Base-by-base conservation (phyloP, 2,888 invertebrate species). In the Drosophila kambysellisi region DNA sequence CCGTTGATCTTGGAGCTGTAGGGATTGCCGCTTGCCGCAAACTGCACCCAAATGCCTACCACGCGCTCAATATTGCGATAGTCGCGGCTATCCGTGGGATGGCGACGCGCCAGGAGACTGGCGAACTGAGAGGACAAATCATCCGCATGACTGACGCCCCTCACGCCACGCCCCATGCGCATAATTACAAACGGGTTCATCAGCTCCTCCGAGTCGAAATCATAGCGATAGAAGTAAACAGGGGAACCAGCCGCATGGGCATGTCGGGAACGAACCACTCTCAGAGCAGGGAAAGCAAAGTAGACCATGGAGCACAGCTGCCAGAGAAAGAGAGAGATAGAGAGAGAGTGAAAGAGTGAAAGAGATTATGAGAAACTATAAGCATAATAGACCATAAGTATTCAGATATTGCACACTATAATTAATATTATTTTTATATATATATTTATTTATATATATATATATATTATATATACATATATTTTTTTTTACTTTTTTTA, bases 71-170 rank as follows among this genome's bases (percentile, higher is more conserved):
- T 92, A 4, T 90, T 92, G 25, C 89, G 88, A 66, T 91, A 93
- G 58, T 92, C 93, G 2, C 84, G 86, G 29, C 89, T 90, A 2
- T 92, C 91, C 33, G 83, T 90, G 8, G 82, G 68, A 73, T 92
- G 29, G 12, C 91, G 89, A 3, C 77, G 82, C 0, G 86, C 81
- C 32, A 91, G 64, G 0, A 86, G 41, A 61, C 88, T 91, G 67
- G 85, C 84, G 56, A 93, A 93, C 4, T 89, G 75, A 73, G 92
- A 93, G 0, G 90, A 75, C 46, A 93, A 73, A 3, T 93, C 93
- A 73, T 93, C 93, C 17, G 87, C 91, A 82, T 93, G 93, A 52
- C 90, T 89, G 1, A 92, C 92, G 20, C 93, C 93, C 71, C 91
- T 91, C 0, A 92, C 78, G 15, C 91, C 89, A 20, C 90, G 90